Evolutionary conservation across 2,888 invertebrate genomes (phyloP).

Genomic region (Eueremaeus valkanovi): DNA sequence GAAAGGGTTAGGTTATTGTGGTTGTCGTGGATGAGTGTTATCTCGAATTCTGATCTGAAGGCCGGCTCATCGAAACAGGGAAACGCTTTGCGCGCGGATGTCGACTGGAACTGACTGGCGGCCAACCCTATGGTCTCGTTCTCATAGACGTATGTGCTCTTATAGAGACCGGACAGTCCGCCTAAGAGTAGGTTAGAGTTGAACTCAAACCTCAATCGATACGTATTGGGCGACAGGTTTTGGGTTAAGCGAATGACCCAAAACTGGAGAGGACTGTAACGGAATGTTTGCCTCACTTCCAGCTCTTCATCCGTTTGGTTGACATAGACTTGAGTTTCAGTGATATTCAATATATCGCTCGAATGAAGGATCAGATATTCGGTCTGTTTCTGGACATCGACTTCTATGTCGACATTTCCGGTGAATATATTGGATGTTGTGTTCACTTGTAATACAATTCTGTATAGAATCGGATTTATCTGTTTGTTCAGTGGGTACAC

Average conservation of each 20-base stretch:
- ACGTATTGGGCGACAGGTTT: background rate
- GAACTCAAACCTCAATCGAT: conserved; percentile 16
- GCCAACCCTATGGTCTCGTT: conserved; percentile 35
- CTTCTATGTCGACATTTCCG: conserved; percentile 23
- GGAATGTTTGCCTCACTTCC: background rate
- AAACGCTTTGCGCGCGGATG: conserved; percentile 45
- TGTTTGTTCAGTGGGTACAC: conserved; percentile 19
- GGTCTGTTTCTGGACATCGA: background rate
- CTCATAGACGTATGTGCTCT: conserved; percentile 18
- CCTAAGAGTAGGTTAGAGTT: conserved; percentile 10
- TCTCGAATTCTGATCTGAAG: conserved; percentile 54
- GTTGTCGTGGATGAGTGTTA: conserved; percentile 61
- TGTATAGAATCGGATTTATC: conserved; percentile 9
- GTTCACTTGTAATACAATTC: conserved; percentile 30
- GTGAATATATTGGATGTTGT: conserved; percentile 32
- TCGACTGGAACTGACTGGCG: conserved; percentile 44
- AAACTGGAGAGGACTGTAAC: conserved; percentile 35
- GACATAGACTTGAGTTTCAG: background rate
- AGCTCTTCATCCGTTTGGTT: background rate
- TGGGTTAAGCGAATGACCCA: conserved; percentile 25
- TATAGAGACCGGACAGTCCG: conserved; percentile 34
- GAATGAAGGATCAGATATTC: conserved; percentile 36
- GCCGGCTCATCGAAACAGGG: conserved; percentile 48
- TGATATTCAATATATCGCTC: conserved; percentile 22
- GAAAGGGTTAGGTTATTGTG: conserved; percentile 66